Evolutionary conservation across 2,113 vertebrate species (phyloP).

Genomic region (Rhadina sibilatrix): DNA sequence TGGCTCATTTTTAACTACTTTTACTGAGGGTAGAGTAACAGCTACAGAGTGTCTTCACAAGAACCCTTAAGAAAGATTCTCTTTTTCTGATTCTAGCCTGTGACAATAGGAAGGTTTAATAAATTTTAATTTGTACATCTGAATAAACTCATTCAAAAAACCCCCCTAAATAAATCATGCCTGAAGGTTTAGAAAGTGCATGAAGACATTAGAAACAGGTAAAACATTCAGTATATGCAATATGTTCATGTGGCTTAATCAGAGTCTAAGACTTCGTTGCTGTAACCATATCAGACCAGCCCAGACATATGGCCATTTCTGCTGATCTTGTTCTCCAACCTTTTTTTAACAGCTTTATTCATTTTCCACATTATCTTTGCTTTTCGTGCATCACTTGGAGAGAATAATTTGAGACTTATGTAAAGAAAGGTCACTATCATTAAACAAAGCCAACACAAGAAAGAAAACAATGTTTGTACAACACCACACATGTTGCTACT

Average conservation of each 20-base stretch:
- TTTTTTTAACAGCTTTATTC: not conserved
- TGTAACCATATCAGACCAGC: not conserved
- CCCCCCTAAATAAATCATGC: not conserved
- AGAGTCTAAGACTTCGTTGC: not conserved
- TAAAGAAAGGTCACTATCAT: not conserved
- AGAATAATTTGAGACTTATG: not conserved
- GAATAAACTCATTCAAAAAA: not conserved
- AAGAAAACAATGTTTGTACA: constrained; percentile 21
- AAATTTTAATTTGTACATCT: not conserved
- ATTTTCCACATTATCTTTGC: not conserved
- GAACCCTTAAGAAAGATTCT: not conserved
- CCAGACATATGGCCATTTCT: not conserved
- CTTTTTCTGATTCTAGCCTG: not conserved
- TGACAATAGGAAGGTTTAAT: not conserved
- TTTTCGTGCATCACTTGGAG: constrained; percentile 14
- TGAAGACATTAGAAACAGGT: not conserved
- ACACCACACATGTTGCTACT: not conserved
- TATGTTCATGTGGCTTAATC: not conserved
- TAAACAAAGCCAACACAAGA: constrained; percentile 6
- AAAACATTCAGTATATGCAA: not conserved
- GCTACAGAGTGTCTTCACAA: not conserved
- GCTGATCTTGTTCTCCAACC: not conserved
- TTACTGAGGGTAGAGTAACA: not conserved
- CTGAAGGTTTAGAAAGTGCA: not conserved
- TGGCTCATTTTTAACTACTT: not conserved